Percentiles rank a stretch among this genome's conserved stretches.
Evolutionary conservation across 2,113 vertebrate genomes (phyloP).

Genomic region (Seriola rivoliana): DNA sequence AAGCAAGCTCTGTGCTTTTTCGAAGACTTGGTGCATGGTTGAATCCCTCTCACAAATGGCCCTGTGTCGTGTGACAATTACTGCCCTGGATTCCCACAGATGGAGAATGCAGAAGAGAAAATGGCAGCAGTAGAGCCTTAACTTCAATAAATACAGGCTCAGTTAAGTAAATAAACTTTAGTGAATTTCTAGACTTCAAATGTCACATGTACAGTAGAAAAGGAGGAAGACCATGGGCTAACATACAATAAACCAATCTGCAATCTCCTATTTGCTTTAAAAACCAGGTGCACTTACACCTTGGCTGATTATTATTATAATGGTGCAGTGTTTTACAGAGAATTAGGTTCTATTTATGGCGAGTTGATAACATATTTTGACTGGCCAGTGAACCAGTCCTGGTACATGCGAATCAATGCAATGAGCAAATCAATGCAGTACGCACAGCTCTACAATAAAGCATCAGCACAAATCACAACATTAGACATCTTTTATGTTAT

Average conservation of each 20-base stretch:
- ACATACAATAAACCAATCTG: neutral
- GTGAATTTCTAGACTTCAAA: neutral
- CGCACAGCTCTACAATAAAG: no score
- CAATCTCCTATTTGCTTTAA: no score
- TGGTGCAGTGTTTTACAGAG: no score
- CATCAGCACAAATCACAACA: no score
- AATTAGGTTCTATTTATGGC: no score
- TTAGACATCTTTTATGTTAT: no score
- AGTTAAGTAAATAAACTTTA: neutral
- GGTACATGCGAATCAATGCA: no score
- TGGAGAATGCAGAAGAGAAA: slow-evolving; percentile 50
- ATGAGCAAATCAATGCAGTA: no score
- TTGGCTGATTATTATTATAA: no score
- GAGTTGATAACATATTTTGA: no score
- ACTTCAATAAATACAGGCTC: neutral
- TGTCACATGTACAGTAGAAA: neutral
- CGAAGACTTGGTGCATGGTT: slow-evolving; percentile 54
- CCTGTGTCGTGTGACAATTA: slow-evolving; percentile 59
- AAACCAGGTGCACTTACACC: no score
- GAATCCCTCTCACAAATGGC: slow-evolving; percentile 76
- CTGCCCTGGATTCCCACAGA: slow-evolving; percentile 66
- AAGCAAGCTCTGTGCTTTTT: slow-evolving; percentile 70
- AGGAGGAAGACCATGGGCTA: neutral
- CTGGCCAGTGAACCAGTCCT: no score
- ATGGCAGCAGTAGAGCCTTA: slow-evolving; percentile 30